Evolutionary conservation across 2,888 invertebrate genomes (phyloP), one percentile per base, ranked within the genome.

Genomic region (Lepidochrysops patricia): DNA sequence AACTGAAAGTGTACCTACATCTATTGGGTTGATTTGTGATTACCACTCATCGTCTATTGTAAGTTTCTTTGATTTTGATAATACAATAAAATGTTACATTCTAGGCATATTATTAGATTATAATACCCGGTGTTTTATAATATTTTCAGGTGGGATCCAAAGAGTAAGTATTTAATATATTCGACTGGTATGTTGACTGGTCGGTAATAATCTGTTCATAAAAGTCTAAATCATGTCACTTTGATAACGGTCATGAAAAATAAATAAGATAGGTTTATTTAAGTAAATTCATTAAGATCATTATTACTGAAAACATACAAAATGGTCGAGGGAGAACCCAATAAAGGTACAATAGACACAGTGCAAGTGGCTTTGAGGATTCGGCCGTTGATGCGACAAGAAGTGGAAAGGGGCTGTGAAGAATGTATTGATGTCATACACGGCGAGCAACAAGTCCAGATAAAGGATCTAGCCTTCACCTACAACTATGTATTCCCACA

Each of bases 331-430:
- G 72, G 72, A 4, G 84, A 84, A 57, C 67, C 64, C 34, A 72
- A 65, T 61, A 83, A 80, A 71, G 72, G 67, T 43, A 74, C 81
- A 0, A 77, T 87, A 65, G 91, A 90, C 64, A 90, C 91, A 1
- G 94, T 96, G 0, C 91, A 93, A 75, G 97, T 97, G 43, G 97
- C 97, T 0, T 83, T 97, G 0, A 84, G 97, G 48, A 93, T 97
- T 25, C 90, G 97, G 58, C 97, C 97, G 0, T 80, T 97, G 60
- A 93, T 96, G 52, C 84, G 89, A 35, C 92, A 89, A 26, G 97
- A 97, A 82, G 77, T 90, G 0, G 91, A 92, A 0, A 91, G 93
- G 69, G 96, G 96, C 0, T 97, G 95, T 70, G 91, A 93, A 62
- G 90, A 91, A 62, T 94, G 96, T 64, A 86, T 97, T 6, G 91